Conservation (phyloP, 2,113 vertebrate species). For the Dipodomys ordii region DNA sequence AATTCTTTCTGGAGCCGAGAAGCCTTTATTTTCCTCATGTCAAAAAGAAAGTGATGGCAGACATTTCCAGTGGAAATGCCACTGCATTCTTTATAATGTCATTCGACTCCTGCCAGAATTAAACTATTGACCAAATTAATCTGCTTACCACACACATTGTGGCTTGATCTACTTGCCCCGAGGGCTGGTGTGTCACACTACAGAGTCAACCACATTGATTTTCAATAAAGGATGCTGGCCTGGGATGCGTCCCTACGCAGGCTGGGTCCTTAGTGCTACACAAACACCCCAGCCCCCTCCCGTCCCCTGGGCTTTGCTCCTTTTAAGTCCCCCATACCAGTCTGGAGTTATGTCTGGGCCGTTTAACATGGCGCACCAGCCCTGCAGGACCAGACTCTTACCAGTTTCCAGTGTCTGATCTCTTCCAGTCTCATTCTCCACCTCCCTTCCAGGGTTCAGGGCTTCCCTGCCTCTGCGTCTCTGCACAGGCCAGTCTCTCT, state of each 20-base stretch:
- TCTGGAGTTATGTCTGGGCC: neutral
- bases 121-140: constrained; percentile 85
- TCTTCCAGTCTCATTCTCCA: neutral
- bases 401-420: fast-evolving
- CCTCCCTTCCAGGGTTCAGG: neutral
- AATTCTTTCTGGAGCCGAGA: constrained; percentile 82
- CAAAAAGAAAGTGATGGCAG: constrained; percentile 84
- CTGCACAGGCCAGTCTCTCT: neutral
- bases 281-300: neutral
- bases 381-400: neutral
- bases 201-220: constrained; percentile 33
- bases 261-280: neutral
- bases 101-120: constrained; percentile 82
- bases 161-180: neutral
- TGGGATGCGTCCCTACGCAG: neutral
- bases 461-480: neutral
- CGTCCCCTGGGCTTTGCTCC: neutral
- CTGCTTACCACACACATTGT: constrained; percentile 75
- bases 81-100: constrained; percentile 82
- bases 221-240: constrained; percentile 22
- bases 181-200: constrained; percentile 41
- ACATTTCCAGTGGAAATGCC: constrained; percentile 85
- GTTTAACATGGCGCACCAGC: too few species aligned
- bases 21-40: constrained; percentile 82
- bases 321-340: fast-evolving